Percentiles rank a stretch among this genome's conserved stretches.
These are phyloP conservation scores for Pogonophryne albipinna DNA, from an alignment of 2,797 vertebrate species.

Conservation along the genomic window DNA sequence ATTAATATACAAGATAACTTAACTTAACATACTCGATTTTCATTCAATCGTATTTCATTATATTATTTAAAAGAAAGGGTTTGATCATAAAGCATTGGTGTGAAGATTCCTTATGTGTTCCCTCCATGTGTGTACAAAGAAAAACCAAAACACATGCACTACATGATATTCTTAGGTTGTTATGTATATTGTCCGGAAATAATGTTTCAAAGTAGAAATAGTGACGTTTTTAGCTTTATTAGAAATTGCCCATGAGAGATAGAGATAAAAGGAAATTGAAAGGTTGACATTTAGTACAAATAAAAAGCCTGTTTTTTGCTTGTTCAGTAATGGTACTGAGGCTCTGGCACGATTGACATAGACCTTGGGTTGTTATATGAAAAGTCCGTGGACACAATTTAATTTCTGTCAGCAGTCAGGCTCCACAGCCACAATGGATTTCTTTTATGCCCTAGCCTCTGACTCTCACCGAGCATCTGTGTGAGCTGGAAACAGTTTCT, in stretches of 20 bases:
- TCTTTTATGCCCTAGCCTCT: constrained; percentile 78
- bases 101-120: background rate
- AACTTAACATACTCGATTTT: background rate
- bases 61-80: background rate
- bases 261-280: constrained; percentile 62
- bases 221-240: constrained; percentile 31
- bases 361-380: constrained; percentile 81
- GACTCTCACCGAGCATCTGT: constrained; percentile 74
- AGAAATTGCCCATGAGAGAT: constrained; percentile 40
- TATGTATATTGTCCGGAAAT: constrained; percentile 8
- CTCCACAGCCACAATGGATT: constrained; percentile 83
- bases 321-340: constrained; percentile 59
- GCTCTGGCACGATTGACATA: constrained; percentile 76
- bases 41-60: background rate
- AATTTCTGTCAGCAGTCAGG: constrained; percentile 84
- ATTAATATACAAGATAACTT: background rate
- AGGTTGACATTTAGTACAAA: constrained; percentile 69
- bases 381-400: constrained; percentile 86
- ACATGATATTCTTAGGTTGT: background rate
- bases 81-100: background rate
- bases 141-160: background rate
- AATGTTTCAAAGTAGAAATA: constrained; percentile 11
- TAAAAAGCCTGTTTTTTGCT: constrained; percentile 59
- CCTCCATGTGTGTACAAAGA: background rate
- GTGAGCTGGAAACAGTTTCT: constrained; percentile 67